Percentiles rank a stretch among this genome's conserved stretches.
These are phyloP conservation scores for Pomatostomus ruficeps DNA, from an alignment of 2,113 vertebrate species.

Conservation along the genomic window DNA sequence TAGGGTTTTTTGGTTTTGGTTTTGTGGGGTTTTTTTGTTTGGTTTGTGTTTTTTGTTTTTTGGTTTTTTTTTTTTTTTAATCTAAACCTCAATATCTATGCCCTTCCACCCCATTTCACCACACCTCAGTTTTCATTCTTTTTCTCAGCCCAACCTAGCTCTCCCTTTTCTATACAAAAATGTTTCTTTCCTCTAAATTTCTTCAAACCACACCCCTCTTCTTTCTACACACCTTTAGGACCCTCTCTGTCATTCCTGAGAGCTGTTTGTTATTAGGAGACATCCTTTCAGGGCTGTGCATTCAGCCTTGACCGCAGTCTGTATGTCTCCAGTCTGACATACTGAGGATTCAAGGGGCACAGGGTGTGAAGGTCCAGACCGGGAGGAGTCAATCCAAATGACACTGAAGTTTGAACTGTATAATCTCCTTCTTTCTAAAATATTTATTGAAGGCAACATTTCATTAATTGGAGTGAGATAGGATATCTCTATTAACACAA, in stretches of 20 bases:
- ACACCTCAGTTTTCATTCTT: accelerated
- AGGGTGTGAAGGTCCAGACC: background rate
- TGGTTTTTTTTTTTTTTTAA: background rate
- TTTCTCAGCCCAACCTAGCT: background rate
- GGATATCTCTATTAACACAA: background rate
- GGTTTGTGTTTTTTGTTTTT: background rate
- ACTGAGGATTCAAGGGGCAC: background rate
- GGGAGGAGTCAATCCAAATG: background rate
- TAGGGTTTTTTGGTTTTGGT: background rate
- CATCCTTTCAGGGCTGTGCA: background rate
- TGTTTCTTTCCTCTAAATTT: background rate
- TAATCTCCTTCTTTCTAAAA: background rate
- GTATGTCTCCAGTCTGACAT: background rate
- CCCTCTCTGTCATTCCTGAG: background rate
- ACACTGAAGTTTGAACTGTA: background rate
- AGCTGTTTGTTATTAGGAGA: background rate
- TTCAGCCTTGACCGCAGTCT: background rate
- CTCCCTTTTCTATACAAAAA: background rate
- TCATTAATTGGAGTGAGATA: background rate
- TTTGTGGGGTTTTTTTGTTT: background rate
- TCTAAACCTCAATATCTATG: background rate
- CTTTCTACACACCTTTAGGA: background rate
- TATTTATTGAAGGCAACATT: background rate
- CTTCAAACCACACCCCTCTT: background rate
- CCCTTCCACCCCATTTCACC: background rate